phyloP scores from a whole-genome alignment of 2,113 vertebrate genomes.

The Atlantisia rogersi region DNA sequence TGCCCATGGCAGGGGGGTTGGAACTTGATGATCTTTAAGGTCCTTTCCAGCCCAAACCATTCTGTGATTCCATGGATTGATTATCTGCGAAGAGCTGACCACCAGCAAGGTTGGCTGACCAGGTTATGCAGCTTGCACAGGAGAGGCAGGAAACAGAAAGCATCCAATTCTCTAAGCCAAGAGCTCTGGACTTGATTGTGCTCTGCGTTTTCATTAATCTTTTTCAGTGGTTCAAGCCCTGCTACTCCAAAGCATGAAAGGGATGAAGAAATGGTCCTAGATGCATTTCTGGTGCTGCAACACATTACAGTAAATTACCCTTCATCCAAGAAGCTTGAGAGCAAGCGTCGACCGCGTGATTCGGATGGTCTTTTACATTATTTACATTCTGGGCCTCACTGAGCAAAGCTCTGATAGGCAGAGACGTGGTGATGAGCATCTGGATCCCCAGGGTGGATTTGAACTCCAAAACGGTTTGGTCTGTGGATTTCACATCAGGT shows the following conservation, averaged over 20 bases:
- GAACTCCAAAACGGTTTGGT: neutral
- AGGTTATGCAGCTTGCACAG: neutral
- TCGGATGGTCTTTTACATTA: neutral
- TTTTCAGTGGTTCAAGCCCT: neutral
- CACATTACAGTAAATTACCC: neutral
- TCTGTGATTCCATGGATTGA: neutral
- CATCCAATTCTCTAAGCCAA: neutral
- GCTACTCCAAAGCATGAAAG: neutral
- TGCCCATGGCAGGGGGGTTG: no score
- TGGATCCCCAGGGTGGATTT: neutral
- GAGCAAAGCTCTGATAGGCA: neutral
- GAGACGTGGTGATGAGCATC: neutral
- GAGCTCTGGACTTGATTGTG: neutral
- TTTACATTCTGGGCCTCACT: neutral
- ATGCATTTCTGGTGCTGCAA: neutral
- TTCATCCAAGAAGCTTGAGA: neutral
- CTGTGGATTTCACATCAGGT: neutral
- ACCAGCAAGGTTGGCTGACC: rapidly evolving
- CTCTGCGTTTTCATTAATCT: neutral
- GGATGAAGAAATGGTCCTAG: neutral
- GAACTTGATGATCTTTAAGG: no score
- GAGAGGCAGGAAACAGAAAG: neutral
- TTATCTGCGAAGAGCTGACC: neutral
- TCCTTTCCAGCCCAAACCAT: no score
- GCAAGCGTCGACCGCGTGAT: neutral